Base-by-base conservation (phyloP, 2,888 invertebrate species). In the Metopia argyrocephala region DNA sequence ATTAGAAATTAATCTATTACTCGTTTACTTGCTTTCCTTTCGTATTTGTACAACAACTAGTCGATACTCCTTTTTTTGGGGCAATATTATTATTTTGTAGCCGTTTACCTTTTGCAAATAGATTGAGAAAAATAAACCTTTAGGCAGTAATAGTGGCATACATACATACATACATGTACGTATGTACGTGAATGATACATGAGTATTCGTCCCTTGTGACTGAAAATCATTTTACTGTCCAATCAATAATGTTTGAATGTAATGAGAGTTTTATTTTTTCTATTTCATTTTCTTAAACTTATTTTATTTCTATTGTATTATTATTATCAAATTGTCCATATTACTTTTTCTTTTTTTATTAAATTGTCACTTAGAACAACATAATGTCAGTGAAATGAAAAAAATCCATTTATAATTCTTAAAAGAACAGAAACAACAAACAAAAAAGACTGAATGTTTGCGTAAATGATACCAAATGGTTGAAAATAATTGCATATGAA, bases 291-390 rank as follows among this genome's bases (percentile, higher is more conserved):
- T 59, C 9, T 25, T 18, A 28, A 38, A 20, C 18, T 25, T 61
- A 28, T 38, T 21, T 54, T 59, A 25, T 31, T 54, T 68, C 7
- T 56, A 25, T 50, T 20, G 61, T 45, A 38, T 56, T 48, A 64
- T 70, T 76, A 59, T 74, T 78, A 74, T 78, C 66, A 70, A 70
- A 78, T 69, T 78, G 70, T 59, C 50, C 78, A 78, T 81, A 81
- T 81, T 81, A 78, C 70, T 78, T 78, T n/a, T n/a, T n/a, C n/a
- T n/a, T n/a, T n/a, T 78, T 81, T 81, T 81, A 81, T 81, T 81
- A 62, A 81, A 81, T 81, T 81, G 59, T 75, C 71, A 25, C 54
- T 54, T 66, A 21, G n/a, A n/a, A n/a, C 46, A 78, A 61, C 66
- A 73, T 68, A 61, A 48, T 73, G 78, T 78, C 78, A 71, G 66